Evolutionary conservation across 2,888 invertebrate species (phyloP).

Genomic region (Sthenelais limicola): DNA sequence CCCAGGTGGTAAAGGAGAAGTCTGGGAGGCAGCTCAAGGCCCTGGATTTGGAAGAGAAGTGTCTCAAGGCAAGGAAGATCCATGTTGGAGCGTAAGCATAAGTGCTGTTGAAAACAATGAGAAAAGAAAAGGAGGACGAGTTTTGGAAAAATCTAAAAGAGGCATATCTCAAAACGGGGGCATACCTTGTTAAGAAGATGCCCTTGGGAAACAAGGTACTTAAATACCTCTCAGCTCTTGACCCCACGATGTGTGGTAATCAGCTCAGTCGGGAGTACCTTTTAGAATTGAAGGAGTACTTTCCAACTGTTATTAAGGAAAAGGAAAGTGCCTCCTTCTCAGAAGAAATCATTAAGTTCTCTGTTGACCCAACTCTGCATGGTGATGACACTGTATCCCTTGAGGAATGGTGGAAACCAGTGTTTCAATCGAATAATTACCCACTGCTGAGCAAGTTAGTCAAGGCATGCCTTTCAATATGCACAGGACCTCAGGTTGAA

Average conservation of each 20-base stretch:
- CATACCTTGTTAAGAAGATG: too few relatives aligned
- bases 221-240: background rate
- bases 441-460: conserved; percentile 2
- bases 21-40: background rate
- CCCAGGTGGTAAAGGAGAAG: background rate
- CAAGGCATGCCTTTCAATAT: conserved; percentile 8
- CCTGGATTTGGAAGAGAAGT: background rate
- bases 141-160: background rate
- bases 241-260: background rate
- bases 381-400: background rate
- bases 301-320: background rate
- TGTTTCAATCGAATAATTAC: background rate
- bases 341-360: background rate
- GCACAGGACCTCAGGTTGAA: conserved; percentile 6
- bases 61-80: background rate
- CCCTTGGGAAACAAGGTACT: background rate
- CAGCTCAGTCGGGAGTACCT: background rate
- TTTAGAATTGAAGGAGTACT: background rate
- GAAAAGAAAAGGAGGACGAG: background rate
- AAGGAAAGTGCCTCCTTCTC: background rate
- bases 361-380: background rate
- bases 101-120: background rate
- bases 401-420: background rate
- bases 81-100: background rate
- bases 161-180: background rate